Conservation (phyloP, 2,113 vertebrate species). For the Erinaceus europaeus region DNA sequence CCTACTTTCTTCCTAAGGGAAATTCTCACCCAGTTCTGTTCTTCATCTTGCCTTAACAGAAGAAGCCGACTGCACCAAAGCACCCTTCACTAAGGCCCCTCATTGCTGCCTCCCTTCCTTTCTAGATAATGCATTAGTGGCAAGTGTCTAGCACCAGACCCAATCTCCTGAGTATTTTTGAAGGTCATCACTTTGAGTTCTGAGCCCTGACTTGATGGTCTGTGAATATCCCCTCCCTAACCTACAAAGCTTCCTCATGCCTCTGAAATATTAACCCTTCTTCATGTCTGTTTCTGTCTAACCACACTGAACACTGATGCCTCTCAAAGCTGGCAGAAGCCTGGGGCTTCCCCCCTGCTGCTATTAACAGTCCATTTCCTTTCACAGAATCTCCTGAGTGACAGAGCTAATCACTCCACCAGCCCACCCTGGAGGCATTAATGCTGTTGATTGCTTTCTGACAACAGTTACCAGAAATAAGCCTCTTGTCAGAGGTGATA, state of each 20-base stretch:
- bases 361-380: not conserved
- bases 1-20: not conserved
- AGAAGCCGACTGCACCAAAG: too few relatives aligned
- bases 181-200: not conserved
- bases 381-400: not conserved
- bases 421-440: not conserved
- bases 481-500: not conserved
- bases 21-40: not conserved
- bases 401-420: not conserved
- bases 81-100: not conserved
- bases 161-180: not conserved
- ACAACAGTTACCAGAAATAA: not conserved
- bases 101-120: not conserved
- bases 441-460: not conserved
- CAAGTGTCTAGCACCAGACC: too few relatives aligned
- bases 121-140: not conserved
- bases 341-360: not conserved
- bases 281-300: not conserved
- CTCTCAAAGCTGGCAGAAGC: not conserved
- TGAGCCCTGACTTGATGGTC: not conserved
- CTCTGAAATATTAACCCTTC: not conserved
- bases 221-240: rapidly evolving
- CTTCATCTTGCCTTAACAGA: not conserved
- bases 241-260: not conserved
- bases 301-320: rapidly evolving